These are phyloP conservation scores for Bombus pyrosoma DNA, from an alignment of 1,140 invertebrate species.

Conservation along the genomic window DNA sequence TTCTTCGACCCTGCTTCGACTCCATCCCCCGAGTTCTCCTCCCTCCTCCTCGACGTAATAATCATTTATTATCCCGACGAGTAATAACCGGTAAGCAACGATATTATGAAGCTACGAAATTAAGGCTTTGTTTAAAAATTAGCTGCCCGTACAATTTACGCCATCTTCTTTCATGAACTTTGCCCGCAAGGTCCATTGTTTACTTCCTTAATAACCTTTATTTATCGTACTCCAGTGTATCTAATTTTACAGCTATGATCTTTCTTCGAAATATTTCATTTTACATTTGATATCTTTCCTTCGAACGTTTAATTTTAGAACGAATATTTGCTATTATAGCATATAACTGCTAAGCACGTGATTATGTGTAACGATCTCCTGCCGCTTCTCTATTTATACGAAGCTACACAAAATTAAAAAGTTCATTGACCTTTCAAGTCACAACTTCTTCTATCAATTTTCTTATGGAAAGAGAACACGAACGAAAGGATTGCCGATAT, in stretches of 20 bases:
- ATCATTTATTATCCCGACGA: constrained; percentile 81
- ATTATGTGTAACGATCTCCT: too few species aligned
- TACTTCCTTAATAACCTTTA: background rate
- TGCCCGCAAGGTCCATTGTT: constrained; percentile 52
- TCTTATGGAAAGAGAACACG: too few species aligned
- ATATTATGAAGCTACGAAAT: constrained; percentile 77
- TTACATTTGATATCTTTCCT: too few species aligned
- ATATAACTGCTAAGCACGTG: accelerated
- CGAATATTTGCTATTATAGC: too few species aligned
- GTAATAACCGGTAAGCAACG: constrained; percentile 75
- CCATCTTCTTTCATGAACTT: constrained; percentile 66
- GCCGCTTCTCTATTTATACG: too few species aligned
- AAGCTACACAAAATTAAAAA: too few species aligned
- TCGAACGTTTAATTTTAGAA: too few species aligned
- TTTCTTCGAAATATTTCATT: too few species aligned
- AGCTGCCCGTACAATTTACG: constrained; percentile 58
- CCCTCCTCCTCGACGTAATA: constrained; percentile 71
- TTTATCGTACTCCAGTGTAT: background rate
- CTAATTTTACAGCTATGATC: background rate
- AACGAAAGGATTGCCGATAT: too few species aligned
- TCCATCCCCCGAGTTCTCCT: background rate
- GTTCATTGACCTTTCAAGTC: accelerated
- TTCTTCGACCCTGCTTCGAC: constrained; percentile 37
- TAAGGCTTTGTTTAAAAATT: constrained; percentile 83
- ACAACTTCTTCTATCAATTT: too few species aligned